phyloP scores from a whole-genome alignment of 2,113 vertebrate genomes.

The Zosterops hypoxanthus region DNA sequence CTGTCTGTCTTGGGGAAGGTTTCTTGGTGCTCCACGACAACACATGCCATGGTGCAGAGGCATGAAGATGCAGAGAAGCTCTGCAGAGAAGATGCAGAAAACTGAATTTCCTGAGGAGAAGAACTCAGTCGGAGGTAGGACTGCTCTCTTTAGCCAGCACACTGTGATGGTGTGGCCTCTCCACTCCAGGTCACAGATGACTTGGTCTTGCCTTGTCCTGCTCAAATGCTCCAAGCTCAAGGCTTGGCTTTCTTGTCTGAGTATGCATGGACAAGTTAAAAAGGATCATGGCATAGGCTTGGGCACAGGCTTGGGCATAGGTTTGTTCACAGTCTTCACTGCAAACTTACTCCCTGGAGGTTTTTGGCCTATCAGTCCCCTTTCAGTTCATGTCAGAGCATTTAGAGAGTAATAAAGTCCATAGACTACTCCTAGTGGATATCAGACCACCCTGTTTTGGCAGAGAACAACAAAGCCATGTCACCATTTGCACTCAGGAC shows the following conservation, averaged over 20 bases:
- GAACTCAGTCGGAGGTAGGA: neutral
- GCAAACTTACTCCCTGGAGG: neutral
- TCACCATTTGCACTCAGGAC: neutral
- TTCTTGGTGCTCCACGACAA: neutral
- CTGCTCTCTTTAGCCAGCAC: neutral
- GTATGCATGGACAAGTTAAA: neutral
- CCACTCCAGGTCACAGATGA: neutral
- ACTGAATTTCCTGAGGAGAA: neutral
- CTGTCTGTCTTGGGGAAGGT: neutral
- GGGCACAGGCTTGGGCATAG: neutral
- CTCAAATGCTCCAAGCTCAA: neutral
- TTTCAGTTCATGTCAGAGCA: neutral
- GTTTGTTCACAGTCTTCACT: neutral
- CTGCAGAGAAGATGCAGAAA: neutral
- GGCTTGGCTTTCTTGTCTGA: neutral
- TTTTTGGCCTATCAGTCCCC: neutral
- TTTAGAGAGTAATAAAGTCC: neutral
- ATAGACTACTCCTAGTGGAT: neutral
- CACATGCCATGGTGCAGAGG: rapidly evolving
- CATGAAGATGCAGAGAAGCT: neutral
- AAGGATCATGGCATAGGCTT: neutral
- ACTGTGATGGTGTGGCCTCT: neutral
- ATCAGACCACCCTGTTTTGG: neutral
- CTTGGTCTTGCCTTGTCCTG: neutral
- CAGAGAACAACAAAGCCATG: neutral